Conservation (phyloP, 2,888 invertebrate species). For the Rotaria socialis region DNA sequence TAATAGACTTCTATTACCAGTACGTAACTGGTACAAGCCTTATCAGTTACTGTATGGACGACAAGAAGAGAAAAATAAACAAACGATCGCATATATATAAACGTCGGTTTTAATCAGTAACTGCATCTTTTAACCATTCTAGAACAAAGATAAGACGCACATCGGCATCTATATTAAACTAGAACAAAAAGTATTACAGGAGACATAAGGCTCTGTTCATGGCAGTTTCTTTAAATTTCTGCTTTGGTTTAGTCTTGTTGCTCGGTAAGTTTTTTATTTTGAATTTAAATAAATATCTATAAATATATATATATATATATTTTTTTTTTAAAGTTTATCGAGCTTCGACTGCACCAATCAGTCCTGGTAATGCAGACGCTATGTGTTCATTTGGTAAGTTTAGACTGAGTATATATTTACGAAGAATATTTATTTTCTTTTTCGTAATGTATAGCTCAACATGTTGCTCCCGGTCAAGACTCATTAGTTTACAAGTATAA, state of each 20-base stretch:
- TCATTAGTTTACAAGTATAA: constrained; percentile 11
- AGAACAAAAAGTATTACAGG: neutral
- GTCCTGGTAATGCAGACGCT: neutral
- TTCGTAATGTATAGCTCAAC: neutral
- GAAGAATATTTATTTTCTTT: neutral
- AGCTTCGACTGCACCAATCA: neutral
- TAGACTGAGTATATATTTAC: neutral
- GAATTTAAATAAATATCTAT: no score
- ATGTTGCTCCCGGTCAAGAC: neutral
- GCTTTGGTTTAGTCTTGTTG: neutral
- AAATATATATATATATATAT: no score
- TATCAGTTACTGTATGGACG: neutral
- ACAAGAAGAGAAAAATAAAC: neutral
- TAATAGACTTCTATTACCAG: neutral
- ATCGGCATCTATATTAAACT: no score
- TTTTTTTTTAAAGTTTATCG: neutral
- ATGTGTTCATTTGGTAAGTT: neutral
- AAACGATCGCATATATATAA: neutral
- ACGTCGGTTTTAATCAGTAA: neutral
- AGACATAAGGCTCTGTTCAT: neutral
- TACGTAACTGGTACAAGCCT: neutral
- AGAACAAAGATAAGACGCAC: neutral
- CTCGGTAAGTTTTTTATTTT: neutral
- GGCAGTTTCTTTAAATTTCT: neutral
- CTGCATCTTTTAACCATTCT: neutral